Base-by-base conservation (phyloP, 2,888 invertebrate species). In the Charanyca ferruginea region DNA sequence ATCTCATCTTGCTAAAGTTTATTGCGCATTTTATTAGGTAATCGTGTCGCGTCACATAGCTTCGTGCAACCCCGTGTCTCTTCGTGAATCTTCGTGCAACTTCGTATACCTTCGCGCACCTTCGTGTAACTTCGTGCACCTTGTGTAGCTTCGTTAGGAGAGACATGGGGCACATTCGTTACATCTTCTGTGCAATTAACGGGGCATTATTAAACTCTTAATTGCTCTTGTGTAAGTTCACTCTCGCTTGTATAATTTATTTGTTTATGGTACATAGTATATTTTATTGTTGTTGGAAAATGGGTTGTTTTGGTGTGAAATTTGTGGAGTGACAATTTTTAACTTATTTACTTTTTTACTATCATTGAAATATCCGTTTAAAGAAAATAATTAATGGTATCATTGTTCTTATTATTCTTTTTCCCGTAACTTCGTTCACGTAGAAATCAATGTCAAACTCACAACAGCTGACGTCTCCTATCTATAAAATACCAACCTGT, bases 171-270 rank as follows among this genome's bases (percentile, higher is more conserved):
- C 82, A 84, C 89, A 87, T 90, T 87, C 82, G 84, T 89, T 88
- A 88, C 87, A 72, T 83, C 87, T 85, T 84, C 85, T 81, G 77
- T 83, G 84, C 89, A 90, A 91, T 91, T 90, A 91, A 88, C 85
- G 83, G 80, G 81, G 79, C 85, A 85, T 87, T 89, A 88, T 88
- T 86, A 84, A 80, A 80, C 77, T 74, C 85, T 81, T 90, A 90
- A 90, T 87, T 89, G 89, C 79, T 82, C 83, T 89, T 89, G 89
- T 89, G 90, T 83, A 89, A 90, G 85, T 89, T 85, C 81, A 85
- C 86, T 86, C 84, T 85, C 79, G 63, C 83, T 85, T 76, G 66
- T 77, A 82, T 86, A 81, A 88, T 87, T 88, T 85, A 87, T 78
- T 80, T 79, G 71, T 79, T 73, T 77, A 79, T 80, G 23, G 63